Conservation (phyloP, 1,140 invertebrate genomes). For the Helicoverpa zea region DNA sequence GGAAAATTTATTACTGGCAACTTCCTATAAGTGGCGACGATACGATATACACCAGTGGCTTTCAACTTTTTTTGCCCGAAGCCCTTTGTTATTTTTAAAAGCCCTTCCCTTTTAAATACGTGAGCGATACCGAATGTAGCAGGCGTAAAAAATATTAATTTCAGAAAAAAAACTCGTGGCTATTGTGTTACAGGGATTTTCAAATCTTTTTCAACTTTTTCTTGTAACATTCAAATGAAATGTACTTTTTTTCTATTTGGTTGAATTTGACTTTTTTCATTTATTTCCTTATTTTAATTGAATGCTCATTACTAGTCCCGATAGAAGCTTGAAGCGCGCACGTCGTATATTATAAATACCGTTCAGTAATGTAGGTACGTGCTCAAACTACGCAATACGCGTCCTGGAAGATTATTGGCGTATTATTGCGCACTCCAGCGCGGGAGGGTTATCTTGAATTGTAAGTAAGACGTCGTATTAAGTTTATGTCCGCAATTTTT, state of each 20-base stretch:
- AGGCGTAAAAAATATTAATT: no score
- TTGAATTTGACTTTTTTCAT: no score
- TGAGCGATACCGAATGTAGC: no score
- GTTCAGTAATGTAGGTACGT: constrained; percentile 25
- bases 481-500: constrained; percentile 5
- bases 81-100: no score
- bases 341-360: constrained; percentile 37
- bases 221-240: no score
- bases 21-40: not conserved
- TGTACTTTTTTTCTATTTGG: no score
- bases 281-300: not conserved
- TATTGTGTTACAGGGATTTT: no score
- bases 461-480: constrained; percentile 25
- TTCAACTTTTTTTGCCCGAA: not conserved
- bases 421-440: constrained; percentile 22
- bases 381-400: constrained; percentile 25
- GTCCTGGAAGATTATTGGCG: constrained; percentile 25
- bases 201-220: no score
- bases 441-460: constrained; percentile 29
- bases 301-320: not conserved
- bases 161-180: no score
- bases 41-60: not conserved
- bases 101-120: no score
- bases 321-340: not conserved
- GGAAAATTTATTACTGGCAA: not conserved